phyloP scores from a whole-genome alignment of 1,140 invertebrate genomes.

The Contarinia nasturtii region DNA sequence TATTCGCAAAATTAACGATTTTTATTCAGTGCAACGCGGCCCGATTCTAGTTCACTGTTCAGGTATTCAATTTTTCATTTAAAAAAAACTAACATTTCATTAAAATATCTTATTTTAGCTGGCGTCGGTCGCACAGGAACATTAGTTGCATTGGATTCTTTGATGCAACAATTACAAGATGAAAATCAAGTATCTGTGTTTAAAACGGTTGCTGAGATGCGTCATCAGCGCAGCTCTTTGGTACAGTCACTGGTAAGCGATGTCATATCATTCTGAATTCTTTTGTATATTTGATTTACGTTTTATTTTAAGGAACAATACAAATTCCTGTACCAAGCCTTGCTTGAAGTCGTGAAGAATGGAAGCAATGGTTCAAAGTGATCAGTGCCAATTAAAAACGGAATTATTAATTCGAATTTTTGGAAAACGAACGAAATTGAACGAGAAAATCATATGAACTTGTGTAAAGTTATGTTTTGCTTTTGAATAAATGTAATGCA shows the following conservation, averaged over 20 bases:
- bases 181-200: constrained; percentile 72
- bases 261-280: no score
- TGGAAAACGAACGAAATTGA: no score
- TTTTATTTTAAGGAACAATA: no score
- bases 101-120: constrained; percentile 23
- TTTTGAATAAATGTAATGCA: no score
- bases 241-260: constrained; percentile 67
- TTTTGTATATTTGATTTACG: no score
- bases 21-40: constrained; percentile 59
- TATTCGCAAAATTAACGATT: constrained; percentile 68
- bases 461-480: no score
- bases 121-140: constrained; percentile 86
- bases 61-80: neutral
- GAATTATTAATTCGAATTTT: no score
- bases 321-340: no score
- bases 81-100: constrained; percentile 13
- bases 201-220: constrained; percentile 72
- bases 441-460: no score
- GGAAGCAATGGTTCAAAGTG: no score
- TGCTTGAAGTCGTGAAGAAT: no score
- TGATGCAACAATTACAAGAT: constrained; percentile 64
- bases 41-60: constrained; percentile 76
- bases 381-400: no score
- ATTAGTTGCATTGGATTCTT: constrained; percentile 71
- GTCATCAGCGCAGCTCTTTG: constrained; percentile 78